phyloP scores from a whole-genome alignment of 2,888 invertebrate species.

The Dynastes tityus region DNA sequence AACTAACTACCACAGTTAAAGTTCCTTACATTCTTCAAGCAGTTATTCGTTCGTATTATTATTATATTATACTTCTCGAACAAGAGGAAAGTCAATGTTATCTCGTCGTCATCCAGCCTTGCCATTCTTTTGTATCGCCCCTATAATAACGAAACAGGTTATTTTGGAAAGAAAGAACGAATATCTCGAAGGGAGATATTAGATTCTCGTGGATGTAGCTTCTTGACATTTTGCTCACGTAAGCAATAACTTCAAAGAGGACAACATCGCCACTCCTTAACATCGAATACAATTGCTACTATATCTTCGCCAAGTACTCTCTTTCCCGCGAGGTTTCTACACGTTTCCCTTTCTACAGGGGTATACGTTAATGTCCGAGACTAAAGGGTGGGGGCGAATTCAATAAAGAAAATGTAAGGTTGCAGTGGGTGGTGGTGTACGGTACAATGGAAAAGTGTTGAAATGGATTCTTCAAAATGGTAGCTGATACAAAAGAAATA shows the following conservation, averaged over 20 bases:
- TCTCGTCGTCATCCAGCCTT: background rate
- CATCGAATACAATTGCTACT: slow-evolving; percentile 35
- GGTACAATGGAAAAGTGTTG: no score
- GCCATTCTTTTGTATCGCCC: background rate
- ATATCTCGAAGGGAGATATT: background rate
- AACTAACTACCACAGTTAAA: no score
- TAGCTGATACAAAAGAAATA: no score
- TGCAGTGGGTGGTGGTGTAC: background rate
- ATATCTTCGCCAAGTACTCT: background rate
- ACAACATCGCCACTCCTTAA: background rate
- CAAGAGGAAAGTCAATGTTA: background rate
- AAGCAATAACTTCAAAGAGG: slow-evolving; percentile 32
- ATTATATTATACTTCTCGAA: background rate
- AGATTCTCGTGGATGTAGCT: background rate
- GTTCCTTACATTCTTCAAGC: background rate
- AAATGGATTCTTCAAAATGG: no score
- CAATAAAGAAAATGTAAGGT: slow-evolving; percentile 16
- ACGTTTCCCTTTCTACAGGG: background rate
- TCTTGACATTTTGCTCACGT: slow-evolving; percentile 27
- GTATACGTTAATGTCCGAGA: slow-evolving; percentile 20
- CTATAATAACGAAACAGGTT: slow-evolving; percentile 10
- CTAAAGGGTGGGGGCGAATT: background rate
- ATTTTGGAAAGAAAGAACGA: background rate
- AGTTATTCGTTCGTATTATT: background rate
- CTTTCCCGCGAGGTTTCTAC: background rate